Evolutionary conservation across 2,888 invertebrate species (phyloP).

Genomic region (Melieria omissa): DNA sequence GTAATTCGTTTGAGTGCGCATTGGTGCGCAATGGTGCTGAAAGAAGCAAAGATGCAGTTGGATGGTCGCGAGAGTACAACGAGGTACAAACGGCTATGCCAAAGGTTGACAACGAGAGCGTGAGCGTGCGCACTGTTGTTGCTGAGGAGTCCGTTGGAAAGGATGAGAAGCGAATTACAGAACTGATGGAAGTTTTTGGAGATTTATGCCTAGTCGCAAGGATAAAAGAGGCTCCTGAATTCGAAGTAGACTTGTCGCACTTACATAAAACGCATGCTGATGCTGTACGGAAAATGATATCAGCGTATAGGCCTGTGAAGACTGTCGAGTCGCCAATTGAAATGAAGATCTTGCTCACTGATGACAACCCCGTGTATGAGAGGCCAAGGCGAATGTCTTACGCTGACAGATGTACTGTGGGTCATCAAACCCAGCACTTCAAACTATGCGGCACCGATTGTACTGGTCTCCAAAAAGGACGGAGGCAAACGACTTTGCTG

Average conservation of each 20-base stretch:
- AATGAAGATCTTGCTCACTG: constrained; percentile 24
- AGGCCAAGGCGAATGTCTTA: constrained; percentile 19
- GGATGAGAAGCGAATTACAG: too few relatives aligned
- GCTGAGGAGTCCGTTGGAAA: too few relatives aligned
- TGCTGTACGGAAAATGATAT: background rate
- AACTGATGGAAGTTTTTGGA: too few relatives aligned
- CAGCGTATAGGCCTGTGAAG: constrained; percentile 5
- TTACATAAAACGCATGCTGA: background rate
- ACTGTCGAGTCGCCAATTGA: constrained; percentile 10
- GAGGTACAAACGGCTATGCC: too few relatives aligned
- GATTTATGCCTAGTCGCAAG: too few relatives aligned
- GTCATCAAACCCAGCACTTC: constrained; percentile 20
- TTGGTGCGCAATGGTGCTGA: too few relatives aligned
- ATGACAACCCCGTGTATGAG: constrained; percentile 23
- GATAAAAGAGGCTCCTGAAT: too few relatives aligned
- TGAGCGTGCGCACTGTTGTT: too few relatives aligned
- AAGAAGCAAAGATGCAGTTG: too few relatives aligned
- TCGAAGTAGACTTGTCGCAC: constrained; percentile 1
- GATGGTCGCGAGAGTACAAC: too few relatives aligned
- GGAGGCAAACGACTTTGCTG: constrained; percentile 40
- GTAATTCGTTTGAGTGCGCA: too few relatives aligned
- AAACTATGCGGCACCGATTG: constrained; percentile 33
- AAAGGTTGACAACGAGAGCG: too few relatives aligned
- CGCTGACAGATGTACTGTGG: constrained; percentile 14
- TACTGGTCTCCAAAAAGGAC: constrained; percentile 39